phyloP scores from a whole-genome alignment of 2,888 invertebrate genomes.

The Pollenia griseotomentosa region DNA sequence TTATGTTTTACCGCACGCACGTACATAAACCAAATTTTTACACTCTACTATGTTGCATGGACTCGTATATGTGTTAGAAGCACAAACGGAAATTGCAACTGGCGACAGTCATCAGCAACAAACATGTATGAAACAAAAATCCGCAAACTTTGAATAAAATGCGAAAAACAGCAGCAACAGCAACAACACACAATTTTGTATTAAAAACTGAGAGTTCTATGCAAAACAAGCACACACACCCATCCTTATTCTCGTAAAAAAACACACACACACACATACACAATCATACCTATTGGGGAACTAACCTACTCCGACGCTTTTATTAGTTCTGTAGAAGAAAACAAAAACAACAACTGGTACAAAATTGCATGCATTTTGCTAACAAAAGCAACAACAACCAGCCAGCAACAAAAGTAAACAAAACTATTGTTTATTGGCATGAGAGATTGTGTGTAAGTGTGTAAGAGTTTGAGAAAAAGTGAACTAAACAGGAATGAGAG shows the following conservation, averaged over 20 bases:
- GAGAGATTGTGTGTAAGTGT: neutral
- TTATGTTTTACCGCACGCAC: slow-evolving; percentile 66
- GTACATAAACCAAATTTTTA: slow-evolving; percentile 64
- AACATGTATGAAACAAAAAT: slow-evolving; percentile 46
- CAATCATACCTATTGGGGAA: neutral
- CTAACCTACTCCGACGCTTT: slow-evolving; percentile 48
- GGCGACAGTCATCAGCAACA: slow-evolving; percentile 72
- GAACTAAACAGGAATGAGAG: neutral
- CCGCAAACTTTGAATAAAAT: slow-evolving; percentile 30
- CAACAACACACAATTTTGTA: neutral
- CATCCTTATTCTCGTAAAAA: neutral
- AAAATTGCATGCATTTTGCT: neutral
- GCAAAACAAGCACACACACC: slow-evolving; percentile 14
- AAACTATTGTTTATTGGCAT: neutral
- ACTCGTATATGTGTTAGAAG: slow-evolving; percentile 69
- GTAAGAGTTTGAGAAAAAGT: neutral
- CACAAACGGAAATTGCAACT: slow-evolving; percentile 77
- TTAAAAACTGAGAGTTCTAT: slow-evolving; percentile 45
- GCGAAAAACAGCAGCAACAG: neutral
- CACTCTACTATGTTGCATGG: slow-evolving; percentile 65
- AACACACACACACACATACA: slow-evolving; percentile 7
- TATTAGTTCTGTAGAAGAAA: slow-evolving; percentile 43
- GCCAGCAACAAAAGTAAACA: neutral
- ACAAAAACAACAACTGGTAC: slow-evolving; percentile 41
- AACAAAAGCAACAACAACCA: neutral